phyloP scores from a whole-genome alignment of 2,797 vertebrate species.

The Cirrhinus mrigala region DNA sequence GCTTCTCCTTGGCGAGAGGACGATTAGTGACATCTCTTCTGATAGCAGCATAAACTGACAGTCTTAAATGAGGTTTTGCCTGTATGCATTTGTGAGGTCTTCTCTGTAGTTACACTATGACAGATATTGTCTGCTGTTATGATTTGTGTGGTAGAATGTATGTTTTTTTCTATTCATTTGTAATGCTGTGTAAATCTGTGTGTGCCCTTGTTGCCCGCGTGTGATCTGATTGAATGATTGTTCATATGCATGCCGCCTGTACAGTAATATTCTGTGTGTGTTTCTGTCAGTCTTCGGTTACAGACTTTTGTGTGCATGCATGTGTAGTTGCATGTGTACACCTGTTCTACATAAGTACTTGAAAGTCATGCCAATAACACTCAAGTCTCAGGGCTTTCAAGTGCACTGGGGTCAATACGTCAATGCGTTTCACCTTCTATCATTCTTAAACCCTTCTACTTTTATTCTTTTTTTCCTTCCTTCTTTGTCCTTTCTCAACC shows the following conservation, averaged over 20 bases:
- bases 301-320: neutral
- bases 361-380: slow-evolving; percentile 23
- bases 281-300: neutral
- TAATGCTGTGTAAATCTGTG: neutral
- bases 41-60: neutral
- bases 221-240: neutral
- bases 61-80: neutral
- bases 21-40: neutral
- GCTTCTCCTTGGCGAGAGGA: slow-evolving; percentile 8
- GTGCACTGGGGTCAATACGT: neutral
- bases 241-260: neutral
- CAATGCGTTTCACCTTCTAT: neutral
- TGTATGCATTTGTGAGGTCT: neutral
- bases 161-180: neutral
- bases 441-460: neutral
- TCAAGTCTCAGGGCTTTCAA: slow-evolving; percentile 11
- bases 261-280: neutral
- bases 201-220: neutral
- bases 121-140: neutral
- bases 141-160: neutral
- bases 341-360: slow-evolving; percentile 6
- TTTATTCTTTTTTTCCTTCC: neutral
- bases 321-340: neutral
- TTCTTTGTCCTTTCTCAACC: neutral
- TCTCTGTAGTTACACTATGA: neutral